Conservation (phyloP, 2,797 vertebrate genomes). For the Graptemys geographica region DNA sequence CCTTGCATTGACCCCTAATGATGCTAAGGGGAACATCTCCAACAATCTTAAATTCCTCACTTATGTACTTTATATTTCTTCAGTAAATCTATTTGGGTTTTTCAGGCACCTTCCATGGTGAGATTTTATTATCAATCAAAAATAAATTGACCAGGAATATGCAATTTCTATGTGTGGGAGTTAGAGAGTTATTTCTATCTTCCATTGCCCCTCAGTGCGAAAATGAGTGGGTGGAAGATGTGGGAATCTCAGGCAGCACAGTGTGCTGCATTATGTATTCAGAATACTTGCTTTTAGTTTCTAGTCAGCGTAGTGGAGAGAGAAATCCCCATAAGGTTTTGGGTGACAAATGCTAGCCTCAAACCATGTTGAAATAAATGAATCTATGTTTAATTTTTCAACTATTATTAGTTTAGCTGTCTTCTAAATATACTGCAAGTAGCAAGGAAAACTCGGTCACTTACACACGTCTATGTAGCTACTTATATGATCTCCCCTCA, state of each 20-base stretch:
- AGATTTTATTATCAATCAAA: constrained; percentile 19
- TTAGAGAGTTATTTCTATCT: background rate
- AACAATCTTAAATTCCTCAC: background rate
- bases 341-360: background rate
- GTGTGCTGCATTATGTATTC: background rate
- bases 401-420: constrained; percentile 41
- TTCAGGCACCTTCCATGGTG: background rate
- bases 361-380: background rate
- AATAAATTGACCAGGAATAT: background rate
- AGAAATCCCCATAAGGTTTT: constrained; percentile 14
- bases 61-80: background rate
- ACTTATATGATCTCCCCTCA: constrained; percentile 1
- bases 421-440: constrained; percentile 45
- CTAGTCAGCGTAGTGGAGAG: constrained; percentile 3
- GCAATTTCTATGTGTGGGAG: background rate
- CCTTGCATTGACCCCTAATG: background rate
- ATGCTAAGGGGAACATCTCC: background rate
- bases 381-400: constrained; percentile 35
- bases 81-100: background rate
- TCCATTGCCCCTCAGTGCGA: background rate
- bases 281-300: background rate
- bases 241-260: background rate
- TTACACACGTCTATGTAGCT: constrained; percentile 28
- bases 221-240: background rate
- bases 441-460: constrained; percentile 24